Percentiles rank a stretch among this genome's conserved stretches.
These are phyloP conservation scores for Xiphophorus couchianus DNA, from an alignment of 2,113 vertebrate genomes.

Conservation along the genomic window DNA sequence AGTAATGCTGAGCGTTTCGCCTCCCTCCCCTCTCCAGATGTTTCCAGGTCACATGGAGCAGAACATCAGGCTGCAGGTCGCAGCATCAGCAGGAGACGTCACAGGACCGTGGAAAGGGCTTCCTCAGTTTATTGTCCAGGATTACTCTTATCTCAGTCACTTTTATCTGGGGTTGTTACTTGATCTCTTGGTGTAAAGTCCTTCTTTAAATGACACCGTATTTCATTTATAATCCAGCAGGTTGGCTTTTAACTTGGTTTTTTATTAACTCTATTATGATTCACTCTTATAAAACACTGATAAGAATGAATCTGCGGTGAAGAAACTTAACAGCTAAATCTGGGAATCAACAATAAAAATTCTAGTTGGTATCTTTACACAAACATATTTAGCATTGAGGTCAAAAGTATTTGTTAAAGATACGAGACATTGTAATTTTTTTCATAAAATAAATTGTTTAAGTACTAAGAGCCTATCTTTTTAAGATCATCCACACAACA, in stretches of 20 bases:
- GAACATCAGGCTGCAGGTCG: constrained; percentile 5
- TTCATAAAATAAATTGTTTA: too few species aligned
- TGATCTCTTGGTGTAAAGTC: constrained; percentile 13
- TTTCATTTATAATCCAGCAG: background rate
- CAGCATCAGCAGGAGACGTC: constrained; percentile 14
- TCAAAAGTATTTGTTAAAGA: too few species aligned
- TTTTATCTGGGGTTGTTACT: background rate
- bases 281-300: background rate
- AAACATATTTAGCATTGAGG: too few species aligned
- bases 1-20: background rate
- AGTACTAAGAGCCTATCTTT: too few species aligned
- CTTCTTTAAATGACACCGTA: background rate
- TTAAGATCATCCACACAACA: too few species aligned
- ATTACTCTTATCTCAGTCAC: constrained; percentile 1
- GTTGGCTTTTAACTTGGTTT: background rate
- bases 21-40: constrained; percentile 60
- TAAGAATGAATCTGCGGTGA: too few species aligned
- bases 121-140: constrained; percentile 26
- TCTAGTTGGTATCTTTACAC: too few species aligned
- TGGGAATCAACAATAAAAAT: too few species aligned
- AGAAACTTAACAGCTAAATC: constrained; percentile 5
- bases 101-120: constrained; percentile 27
- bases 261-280: background rate
- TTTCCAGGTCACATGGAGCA: constrained; percentile 69
- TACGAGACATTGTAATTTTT: too few species aligned